Evolutionary conservation across 2,797 vertebrate genomes (phyloP).

Genomic region (Coregonus suidteri): DNA sequence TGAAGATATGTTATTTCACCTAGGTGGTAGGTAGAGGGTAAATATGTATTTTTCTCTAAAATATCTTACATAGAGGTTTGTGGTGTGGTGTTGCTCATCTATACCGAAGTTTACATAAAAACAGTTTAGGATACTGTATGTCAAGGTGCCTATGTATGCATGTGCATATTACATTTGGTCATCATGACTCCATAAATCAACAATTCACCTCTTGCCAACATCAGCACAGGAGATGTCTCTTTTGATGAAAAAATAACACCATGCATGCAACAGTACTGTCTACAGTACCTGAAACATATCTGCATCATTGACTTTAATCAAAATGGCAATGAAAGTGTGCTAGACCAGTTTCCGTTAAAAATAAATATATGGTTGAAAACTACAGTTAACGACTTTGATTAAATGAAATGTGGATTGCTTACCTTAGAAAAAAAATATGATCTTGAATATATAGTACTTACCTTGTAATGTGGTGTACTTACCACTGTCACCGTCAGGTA

Average conservation of each 20-base stretch:
- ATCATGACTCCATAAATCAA: constrained; percentile 51
- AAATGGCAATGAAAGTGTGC: background rate
- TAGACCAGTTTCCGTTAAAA: background rate
- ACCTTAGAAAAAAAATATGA: no score
- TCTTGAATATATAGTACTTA: no score
- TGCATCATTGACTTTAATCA: constrained; percentile 40
- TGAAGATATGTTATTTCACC: background rate
- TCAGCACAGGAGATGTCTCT: constrained; percentile 5
- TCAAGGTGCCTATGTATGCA: constrained; percentile 9
- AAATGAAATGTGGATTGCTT: background rate
- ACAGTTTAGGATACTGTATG: background rate
- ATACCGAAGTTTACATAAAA: background rate
- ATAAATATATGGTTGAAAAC: background rate
- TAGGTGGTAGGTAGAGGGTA: background rate
- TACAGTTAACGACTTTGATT: background rate
- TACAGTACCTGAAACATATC: constrained; percentile 14
- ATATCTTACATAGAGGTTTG: no score
- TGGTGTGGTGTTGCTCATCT: background rate
- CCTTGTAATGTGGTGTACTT: no score
- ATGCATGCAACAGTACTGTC: constrained; percentile 2
- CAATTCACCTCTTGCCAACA: background rate
- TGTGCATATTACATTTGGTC: background rate
- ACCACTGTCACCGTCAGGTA: background rate
- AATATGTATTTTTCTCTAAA: no score
- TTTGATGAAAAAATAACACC: constrained; percentile 4